Conservation (phyloP, 37 sponge, comb jelly and placozoan species). For the Oopsacas minuta region DNA sequence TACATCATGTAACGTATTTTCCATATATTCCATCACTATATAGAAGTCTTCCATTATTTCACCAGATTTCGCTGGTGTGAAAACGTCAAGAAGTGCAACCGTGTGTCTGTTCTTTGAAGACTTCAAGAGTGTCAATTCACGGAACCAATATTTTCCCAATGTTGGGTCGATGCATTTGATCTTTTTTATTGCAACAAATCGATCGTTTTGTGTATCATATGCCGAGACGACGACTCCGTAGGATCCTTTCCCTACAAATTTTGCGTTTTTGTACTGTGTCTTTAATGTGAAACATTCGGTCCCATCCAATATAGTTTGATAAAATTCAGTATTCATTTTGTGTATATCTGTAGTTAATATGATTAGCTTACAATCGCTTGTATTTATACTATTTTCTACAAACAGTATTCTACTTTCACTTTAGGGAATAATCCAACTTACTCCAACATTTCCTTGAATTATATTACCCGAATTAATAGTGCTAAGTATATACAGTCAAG, state of each 20-base stretch:
- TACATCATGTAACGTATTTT: neutral
- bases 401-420: too few relatives aligned
- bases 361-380: neutral
- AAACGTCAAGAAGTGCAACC: neutral
- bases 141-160: neutral
- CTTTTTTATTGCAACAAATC: neutral
- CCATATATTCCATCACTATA: neutral
- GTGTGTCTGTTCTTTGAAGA: neutral
- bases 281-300: neutral
- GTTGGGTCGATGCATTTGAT: neutral
- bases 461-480: too few relatives aligned
- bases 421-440: too few relatives aligned
- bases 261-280: neutral
- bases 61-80: neutral
- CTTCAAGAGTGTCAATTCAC: neutral
- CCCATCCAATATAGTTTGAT: neutral
- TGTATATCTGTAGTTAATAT: neutral
- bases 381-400: conserved; percentile 14
- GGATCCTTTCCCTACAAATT: neutral
- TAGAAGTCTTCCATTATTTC: conserved; percentile 10
- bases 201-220: neutral
- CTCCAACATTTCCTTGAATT: too few relatives aligned
- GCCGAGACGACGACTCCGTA: neutral
- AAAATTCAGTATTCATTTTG: neutral
- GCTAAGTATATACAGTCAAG: too few relatives aligned